phyloP scores from a whole-genome alignment of 2,888 invertebrate genomes.

The Trichogramma evanescens region DNA sequence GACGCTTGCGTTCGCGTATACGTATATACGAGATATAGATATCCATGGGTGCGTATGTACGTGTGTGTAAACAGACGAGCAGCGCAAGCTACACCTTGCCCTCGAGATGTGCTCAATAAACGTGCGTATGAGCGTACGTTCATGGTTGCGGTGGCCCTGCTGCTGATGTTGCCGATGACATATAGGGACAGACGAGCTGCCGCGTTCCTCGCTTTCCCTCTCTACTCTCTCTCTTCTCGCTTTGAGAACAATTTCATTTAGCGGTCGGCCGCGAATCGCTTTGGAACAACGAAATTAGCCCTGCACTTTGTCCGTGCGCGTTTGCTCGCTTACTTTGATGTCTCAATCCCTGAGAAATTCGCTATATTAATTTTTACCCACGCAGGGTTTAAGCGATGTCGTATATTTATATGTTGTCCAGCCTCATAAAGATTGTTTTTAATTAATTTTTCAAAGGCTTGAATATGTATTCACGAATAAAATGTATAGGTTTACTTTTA shows the following conservation, averaged over 20 bases:
- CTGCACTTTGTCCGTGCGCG: not conserved
- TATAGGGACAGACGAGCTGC: too few relatives aligned
- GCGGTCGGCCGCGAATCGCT: conserved; percentile 8
- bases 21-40: too few relatives aligned
- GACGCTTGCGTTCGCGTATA: conserved; percentile 11
- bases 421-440: not conserved
- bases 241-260: conserved; percentile 10
- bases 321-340: not conserved
- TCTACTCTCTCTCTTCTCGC: too few relatives aligned
- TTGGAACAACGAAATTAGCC: conserved; percentile 5
- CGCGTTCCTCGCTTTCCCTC: too few relatives aligned
- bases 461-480: not conserved
- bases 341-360: not conserved
- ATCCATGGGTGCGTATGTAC: too few relatives aligned
- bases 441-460: not conserved
- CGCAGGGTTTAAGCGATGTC: too few relatives aligned
- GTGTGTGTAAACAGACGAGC: too few relatives aligned
- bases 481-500: not conserved
- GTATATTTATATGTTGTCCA: too few relatives aligned
- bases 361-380: conserved; percentile 3
- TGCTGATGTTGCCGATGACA: not conserved
- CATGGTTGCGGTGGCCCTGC: not conserved
- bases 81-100: not conserved
- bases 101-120: conserved; percentile 26
- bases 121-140: conserved; percentile 16